Percentiles rank a stretch among this genome's conserved stretches.
Conservation (phyloP, 2,797 vertebrate genomes). For the Centroberyx gerrardi region DNA sequence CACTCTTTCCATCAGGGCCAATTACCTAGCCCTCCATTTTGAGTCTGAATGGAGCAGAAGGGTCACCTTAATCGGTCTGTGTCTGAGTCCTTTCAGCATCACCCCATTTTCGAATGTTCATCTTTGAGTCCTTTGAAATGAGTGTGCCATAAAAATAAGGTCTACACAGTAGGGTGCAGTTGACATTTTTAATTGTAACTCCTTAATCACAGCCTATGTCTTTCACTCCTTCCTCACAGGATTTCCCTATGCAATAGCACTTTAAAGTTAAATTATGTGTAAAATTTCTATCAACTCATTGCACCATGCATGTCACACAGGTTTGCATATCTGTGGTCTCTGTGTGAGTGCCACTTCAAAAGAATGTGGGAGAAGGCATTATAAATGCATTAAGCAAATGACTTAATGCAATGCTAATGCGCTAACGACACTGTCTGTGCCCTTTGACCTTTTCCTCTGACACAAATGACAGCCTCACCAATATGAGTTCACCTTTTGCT, state of each 20-base stretch:
- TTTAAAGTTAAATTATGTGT: background rate
- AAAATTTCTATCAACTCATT: background rate
- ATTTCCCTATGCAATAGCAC: background rate
- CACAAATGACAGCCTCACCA: slow-evolving; percentile 13
- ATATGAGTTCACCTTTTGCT: slow-evolving; percentile 8
- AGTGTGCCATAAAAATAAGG: slow-evolving; percentile 15
- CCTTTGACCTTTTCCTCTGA: slow-evolving; percentile 7
- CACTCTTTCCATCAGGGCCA: slow-evolving; percentile 60
- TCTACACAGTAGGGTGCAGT: background rate
- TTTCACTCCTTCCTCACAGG: background rate
- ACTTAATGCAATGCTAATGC: slow-evolving; percentile 44
- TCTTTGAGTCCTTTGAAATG: slow-evolving; percentile 14
- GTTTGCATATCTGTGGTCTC: background rate
- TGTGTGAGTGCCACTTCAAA: slow-evolving; percentile 6
- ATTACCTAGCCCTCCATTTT: slow-evolving; percentile 57
- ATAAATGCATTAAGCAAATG: slow-evolving; percentile 34
- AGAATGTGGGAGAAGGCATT: slow-evolving; percentile 19
- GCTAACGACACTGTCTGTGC: slow-evolving; percentile 7
- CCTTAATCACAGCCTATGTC: background rate
- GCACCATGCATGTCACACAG: background rate
- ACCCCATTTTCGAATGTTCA: slow-evolving; percentile 14
- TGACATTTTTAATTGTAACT: background rate
- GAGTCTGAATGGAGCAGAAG: slow-evolving; percentile 34
- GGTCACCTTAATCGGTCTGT: slow-evolving; percentile 62
- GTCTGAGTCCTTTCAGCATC: slow-evolving; percentile 35